A percentile compares a stretch with the other conserved stretches of the same genome.
Conservation (phyloP, 2,113 vertebrate genomes). For the Chaenogobius annularis region DNA sequence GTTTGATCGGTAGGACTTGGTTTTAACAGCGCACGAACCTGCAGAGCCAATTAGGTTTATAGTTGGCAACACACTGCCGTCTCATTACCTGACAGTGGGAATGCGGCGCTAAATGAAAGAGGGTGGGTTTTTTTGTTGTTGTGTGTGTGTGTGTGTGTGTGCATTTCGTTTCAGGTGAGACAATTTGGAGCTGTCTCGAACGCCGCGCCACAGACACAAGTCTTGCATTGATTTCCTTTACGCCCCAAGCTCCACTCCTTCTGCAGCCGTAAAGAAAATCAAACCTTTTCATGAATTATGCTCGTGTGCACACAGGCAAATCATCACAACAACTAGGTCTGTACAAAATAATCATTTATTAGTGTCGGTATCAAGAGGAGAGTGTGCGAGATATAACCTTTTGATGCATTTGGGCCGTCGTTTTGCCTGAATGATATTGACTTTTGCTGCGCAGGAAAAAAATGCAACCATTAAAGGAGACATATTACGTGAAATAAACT, state of each 20-base stretch:
- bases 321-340: background rate
- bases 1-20: conserved; percentile 35
- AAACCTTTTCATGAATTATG: conserved; percentile 14
- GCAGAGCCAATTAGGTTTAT: conserved; percentile 47
- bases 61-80: conserved; percentile 21
- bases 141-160: too few relatives aligned
- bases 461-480: too few relatives aligned
- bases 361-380: background rate
- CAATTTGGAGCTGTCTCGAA: conserved; percentile 23
- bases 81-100: conserved; percentile 40
- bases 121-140: conserved; percentile 4
- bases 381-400: background rate
- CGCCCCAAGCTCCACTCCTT: conserved; percentile 5
- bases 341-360: background rate
- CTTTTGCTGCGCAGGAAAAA: background rate
- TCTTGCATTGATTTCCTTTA: conserved; percentile 30
- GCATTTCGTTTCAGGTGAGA: conserved; percentile 26
- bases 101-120: conserved; percentile 34
- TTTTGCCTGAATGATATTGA: background rate
- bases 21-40: conserved; percentile 15
- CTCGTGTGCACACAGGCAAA: background rate
- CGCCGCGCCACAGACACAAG: conserved; percentile 24
- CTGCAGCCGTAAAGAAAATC: conserved; percentile 9
- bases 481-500: too few relatives aligned
- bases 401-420: background rate